Evolutionary conservation across 2,113 vertebrate genomes (phyloP), one percentile per base, ranked within the genome.

Genomic region (Amazona guildingii): DNA sequence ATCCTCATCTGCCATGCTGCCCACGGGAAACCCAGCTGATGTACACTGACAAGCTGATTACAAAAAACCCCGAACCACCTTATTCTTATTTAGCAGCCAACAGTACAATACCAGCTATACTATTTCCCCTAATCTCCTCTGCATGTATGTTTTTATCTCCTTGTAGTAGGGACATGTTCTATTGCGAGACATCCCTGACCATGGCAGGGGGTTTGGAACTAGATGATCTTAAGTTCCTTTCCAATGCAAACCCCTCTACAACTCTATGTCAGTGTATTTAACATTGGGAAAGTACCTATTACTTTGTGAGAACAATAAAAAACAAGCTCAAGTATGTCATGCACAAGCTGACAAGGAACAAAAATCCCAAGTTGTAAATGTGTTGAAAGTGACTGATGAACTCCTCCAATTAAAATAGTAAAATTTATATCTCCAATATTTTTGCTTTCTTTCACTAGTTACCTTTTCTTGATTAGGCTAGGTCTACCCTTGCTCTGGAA

Each of bases 11-110:
- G 79, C 82, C 73, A 95, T 28, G 59, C 55, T 74, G 79, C 85
- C 79, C 63, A 90, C 48, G 76, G 68, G 90, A 96, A 91, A 96
- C 83, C n/a, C 85, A 86, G 33, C 16, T 95, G 92, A 96, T 92
- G 94, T 96, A 94, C 83, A 78, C 59, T 94, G 88, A 95, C 87
- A 96, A 95, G 89, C 82, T 95, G 95, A 96, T 96, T 95, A 78
- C 33, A 35, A 35, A 91, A 96, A 70, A 39, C 8, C 46, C 33
- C 80, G 83, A 54, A 63, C 41, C 75, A 90, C 70, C 61, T 93
- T 92, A 77, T 86, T 94, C 70, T 91, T 96, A 94, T 96, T 94
- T 95, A 85, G 85, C 79, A 94, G 54, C 64, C 61, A 86, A 81
- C 51, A 94, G 83, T 75, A 86, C 90, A 72, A 92, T 35, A 88